Conservation (phyloP, 1,140 invertebrate species). For the Harlomillsia oculata region DNA sequence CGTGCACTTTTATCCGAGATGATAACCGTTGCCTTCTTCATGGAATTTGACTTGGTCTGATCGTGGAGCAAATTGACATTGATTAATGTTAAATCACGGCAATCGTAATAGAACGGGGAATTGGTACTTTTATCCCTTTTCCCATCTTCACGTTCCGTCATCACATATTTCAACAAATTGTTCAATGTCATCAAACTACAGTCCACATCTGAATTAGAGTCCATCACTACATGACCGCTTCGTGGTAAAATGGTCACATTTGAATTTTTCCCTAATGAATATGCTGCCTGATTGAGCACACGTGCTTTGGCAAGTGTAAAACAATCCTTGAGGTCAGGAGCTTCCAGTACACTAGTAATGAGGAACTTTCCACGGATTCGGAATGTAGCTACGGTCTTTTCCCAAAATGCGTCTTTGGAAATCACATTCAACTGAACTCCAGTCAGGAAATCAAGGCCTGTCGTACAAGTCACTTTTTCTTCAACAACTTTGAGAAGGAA, state of each 20-base stretch:
- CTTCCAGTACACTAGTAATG: constrained; percentile 28
- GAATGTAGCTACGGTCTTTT: constrained; percentile 30
- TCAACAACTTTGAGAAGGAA: constrained; percentile 30
- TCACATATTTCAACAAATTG: constrained; percentile 18
- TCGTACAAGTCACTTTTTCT: constrained; percentile 20
- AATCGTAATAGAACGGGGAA: constrained; percentile 27
- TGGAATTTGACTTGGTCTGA: constrained; percentile 21
- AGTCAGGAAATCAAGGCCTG: constrained; percentile 24
- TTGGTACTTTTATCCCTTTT: constrained; percentile 12
- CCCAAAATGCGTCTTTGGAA: constrained; percentile 23
- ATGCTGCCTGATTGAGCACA: constrained; percentile 30
- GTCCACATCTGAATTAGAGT: no score
- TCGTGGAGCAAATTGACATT: constrained; percentile 25
- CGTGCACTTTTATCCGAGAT: constrained; percentile 29
- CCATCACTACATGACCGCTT: constrained; percentile 17
- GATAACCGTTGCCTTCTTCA: constrained; percentile 18
- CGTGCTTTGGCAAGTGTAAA: constrained; percentile 26
- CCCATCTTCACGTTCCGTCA: constrained; percentile 3
- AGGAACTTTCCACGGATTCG: constrained; percentile 29
- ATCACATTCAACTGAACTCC: constrained; percentile 24
- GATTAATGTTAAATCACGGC: constrained; percentile 19
- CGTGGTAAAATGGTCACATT: constrained; percentile 15
- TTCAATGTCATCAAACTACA: no score
- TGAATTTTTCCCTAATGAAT: constrained; percentile 14
- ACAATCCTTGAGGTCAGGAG: constrained; percentile 24